Conservation (phyloP, 1,140 invertebrate species). For the Lepidurus arcticus region DNA sequence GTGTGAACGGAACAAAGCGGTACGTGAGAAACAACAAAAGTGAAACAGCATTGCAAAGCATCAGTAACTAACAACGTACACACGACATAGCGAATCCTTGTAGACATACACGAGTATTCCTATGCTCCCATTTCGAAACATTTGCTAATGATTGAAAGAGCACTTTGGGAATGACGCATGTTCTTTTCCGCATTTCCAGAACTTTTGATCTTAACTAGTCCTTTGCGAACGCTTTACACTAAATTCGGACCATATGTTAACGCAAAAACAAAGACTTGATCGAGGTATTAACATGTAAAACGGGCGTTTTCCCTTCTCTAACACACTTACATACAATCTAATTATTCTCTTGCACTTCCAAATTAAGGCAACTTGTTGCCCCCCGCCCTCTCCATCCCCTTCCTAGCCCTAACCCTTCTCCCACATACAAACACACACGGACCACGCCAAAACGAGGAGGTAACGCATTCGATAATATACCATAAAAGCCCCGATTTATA, state of each 20-base stretch:
- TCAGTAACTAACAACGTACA: not conserved
- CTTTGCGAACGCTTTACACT: no score
- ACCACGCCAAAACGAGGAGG: not conserved
- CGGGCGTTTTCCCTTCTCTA: not conserved
- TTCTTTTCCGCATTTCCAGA: no score
- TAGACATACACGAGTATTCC: not conserved
- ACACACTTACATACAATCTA: not conserved
- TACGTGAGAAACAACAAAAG: not conserved
- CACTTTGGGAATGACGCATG: no score
- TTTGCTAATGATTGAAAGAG: no score
- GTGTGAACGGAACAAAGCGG: not conserved
- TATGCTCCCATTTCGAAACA: not conserved
- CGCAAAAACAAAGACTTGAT: not conserved
- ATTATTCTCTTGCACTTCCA: not conserved
- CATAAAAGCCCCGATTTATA: not conserved
- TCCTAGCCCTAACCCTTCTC: no score
- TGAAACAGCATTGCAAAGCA: not conserved
- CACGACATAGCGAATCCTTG: no score
- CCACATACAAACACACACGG: not conserved
- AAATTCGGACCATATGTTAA: not conserved
- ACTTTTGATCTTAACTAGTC: no score
- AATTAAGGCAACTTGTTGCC: constrained; percentile 22
- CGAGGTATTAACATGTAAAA: not conserved
- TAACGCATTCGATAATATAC: not conserved
- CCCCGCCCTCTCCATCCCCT: not conserved